Evolutionary conservation across 2,797 vertebrate species (phyloP).

Genomic region (Pelodytes ibericus): DNA sequence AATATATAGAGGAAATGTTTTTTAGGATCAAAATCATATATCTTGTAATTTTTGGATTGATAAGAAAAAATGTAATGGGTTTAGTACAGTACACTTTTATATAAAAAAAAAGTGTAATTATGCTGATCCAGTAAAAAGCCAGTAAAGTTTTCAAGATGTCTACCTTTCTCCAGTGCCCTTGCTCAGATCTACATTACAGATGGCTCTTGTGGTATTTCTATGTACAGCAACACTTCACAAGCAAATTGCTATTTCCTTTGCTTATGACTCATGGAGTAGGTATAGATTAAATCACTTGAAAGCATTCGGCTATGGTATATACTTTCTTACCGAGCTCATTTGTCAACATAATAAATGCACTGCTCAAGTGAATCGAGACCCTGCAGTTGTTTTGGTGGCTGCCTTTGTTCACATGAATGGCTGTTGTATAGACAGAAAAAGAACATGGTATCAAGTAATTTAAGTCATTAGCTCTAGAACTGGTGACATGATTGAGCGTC

Average conservation of each 20-base stretch:
- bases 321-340: constrained; percentile 59
- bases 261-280: constrained; percentile 36
- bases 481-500: constrained; percentile 5
- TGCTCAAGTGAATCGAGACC: constrained; percentile 42
- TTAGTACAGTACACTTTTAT: not conserved
- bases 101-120: not conserved
- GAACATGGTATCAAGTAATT: constrained; percentile 18
- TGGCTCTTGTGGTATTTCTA: constrained; percentile 49
- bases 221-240: constrained; percentile 13
- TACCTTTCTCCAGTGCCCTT: not conserved
- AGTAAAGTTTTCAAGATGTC: not conserved
- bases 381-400: constrained; percentile 8
- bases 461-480: constrained; percentile 34
- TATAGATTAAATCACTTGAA: constrained; percentile 52
- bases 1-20: too few species aligned
- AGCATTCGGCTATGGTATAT: constrained; percentile 49
- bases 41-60: too few species aligned
- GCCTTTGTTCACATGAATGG: constrained; percentile 44
- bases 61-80: too few species aligned
- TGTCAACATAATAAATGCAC: constrained; percentile 62
- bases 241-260: constrained; percentile 54
- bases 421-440: constrained; percentile 54
- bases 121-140: constrained; percentile 6
- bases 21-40: too few species aligned
- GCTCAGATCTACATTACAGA: not conserved